A percentile compares a stretch with the other conserved stretches of the same genome.
phyloP scores from a whole-genome alignment of 2,797 vertebrate genomes.

The Odontamblyopus rebecca region DNA sequence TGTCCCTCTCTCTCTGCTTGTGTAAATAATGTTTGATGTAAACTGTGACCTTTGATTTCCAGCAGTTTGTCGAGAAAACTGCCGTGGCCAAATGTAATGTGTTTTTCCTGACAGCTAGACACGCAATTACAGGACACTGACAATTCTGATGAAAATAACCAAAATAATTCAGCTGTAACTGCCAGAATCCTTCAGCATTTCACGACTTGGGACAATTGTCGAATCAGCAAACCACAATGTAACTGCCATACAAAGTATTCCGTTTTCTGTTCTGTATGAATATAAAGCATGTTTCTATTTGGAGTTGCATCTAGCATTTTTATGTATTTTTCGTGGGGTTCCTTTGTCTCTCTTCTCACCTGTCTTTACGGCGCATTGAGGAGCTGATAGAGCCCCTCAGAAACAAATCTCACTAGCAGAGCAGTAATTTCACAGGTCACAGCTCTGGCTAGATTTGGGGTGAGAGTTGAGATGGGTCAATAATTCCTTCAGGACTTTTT shows the following conservation, averaged over 20 bases:
- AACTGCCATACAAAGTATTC: constrained; percentile 18
- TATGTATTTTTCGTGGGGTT: constrained; percentile 20
- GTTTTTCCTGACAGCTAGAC: constrained; percentile 45
- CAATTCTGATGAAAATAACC: constrained; percentile 24
- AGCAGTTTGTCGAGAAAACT: constrained; percentile 45
- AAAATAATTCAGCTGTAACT: constrained; percentile 41
- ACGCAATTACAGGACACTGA: constrained; percentile 51
- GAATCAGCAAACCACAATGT: constrained; percentile 24
- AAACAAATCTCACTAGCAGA: constrained; percentile 70
- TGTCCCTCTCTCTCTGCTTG: constrained; percentile 27
- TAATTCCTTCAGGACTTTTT: constrained; percentile 73
- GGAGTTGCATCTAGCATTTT: constrained; percentile 7
- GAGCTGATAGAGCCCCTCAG: constrained; percentile 71
- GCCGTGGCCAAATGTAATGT: constrained; percentile 49
- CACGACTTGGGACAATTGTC: constrained; percentile 22
- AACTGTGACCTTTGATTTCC: constrained; percentile 67
- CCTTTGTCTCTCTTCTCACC: constrained; percentile 47
- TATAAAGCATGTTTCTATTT: constrained; percentile 15
- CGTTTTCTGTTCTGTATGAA: constrained; percentile 16
- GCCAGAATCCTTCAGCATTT: constrained; percentile 23
- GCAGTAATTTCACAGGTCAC: constrained; percentile 80
- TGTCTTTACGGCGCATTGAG: constrained; percentile 70
- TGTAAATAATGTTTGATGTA: constrained; percentile 47
- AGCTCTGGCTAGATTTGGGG: constrained; percentile 64
- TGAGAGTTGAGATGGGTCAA: constrained; percentile 72